Percentiles rank a stretch among this genome's conserved stretches.
Conservation (phyloP, 2,797 vertebrate genomes). For the Cyclopterus lumpus region DNA sequence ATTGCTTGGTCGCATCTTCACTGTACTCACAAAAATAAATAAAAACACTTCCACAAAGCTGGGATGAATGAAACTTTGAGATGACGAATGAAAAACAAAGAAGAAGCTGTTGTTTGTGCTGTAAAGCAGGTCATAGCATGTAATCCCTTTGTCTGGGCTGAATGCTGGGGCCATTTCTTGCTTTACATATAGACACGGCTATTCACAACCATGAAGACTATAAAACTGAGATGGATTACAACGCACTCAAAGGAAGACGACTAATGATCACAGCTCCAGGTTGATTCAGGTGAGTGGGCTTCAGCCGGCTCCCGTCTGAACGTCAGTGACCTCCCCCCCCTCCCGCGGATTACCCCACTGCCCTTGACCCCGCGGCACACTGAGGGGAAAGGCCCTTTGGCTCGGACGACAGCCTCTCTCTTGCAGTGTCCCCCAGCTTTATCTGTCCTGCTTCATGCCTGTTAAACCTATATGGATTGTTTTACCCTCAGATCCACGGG, state of each 20-base stretch:
- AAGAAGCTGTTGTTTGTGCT: constrained; percentile 65
- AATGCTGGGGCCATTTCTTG: constrained; percentile 33
- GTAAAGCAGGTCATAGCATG: constrained; percentile 75
- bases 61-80: constrained; percentile 26
- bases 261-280: background rate
- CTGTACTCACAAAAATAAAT: too few relatives aligned
- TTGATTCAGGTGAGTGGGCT: constrained; percentile 52
- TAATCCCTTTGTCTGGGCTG: constrained; percentile 73
- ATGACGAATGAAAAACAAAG: constrained; percentile 51
- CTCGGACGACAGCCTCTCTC: constrained; percentile 40
- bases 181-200: constrained; percentile 28
- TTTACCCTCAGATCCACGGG: constrained; percentile 63
- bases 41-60: background rate
- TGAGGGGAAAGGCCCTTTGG: constrained; percentile 39
- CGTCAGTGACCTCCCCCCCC: constrained; percentile 43
- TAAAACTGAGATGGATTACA: constrained; percentile 10
- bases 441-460: constrained; percentile 70
- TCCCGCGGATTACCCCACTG: constrained; percentile 49
- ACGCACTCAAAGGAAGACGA: background rate
- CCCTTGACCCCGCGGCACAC: constrained; percentile 59
- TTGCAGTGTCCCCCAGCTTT: constrained; percentile 52
- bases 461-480: constrained; percentile 75
- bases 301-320: background rate
- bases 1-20: background rate
- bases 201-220: constrained; percentile 7